Base-by-base conservation (phyloP, 2,797 vertebrate genomes). In the Steatocranus sp. region DNA sequence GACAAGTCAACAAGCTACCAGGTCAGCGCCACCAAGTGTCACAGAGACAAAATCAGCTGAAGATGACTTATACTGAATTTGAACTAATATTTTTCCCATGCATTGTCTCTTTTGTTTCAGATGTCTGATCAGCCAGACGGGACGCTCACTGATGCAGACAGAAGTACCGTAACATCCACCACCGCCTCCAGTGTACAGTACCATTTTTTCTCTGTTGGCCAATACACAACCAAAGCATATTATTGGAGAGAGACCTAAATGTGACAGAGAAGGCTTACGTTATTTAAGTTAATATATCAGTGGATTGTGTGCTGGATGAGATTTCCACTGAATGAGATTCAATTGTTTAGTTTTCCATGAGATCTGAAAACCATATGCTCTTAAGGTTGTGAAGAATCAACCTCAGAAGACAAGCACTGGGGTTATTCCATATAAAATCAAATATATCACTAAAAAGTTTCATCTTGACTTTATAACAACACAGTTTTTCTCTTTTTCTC, bases 101-200 rank as follows among this genome's bases (percentile, higher is more conserved):
- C 4, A 25, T 80, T 25, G 5, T 18, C 23, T 7, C 83, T 11
- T 89, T 75, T 82, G 36, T 94, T 91, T 83, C 89, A 97, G 96
- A 97, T 98, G 98, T 97, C 97, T 0, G 97, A 98, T 87, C 96
- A 96, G 81, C 96, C 97, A 46, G 97, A 97, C 8, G 96, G 96
- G 27, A 70, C 94, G 0, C 97, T 97, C 90, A 95, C 94, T 3
- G 97, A 99, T 3, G 88, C 94, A 63, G 98, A 99, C 89, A 96
- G 97, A 25, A 97, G 94, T 91, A 97, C 98, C 0, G 95, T 96
- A 25, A 97, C 98, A n/a, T 97, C 97, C 82, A 96, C 96, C 1
- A 97, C 97, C 11, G 97, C 97, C 83, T 98, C 97, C 76, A 98
- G 94, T 48, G 98, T 99, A 96, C 82, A 78, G 83, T 77, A 53